Base-by-base conservation (phyloP, 2,113 vertebrate genomes). In the Spea bombifrons region DNA sequence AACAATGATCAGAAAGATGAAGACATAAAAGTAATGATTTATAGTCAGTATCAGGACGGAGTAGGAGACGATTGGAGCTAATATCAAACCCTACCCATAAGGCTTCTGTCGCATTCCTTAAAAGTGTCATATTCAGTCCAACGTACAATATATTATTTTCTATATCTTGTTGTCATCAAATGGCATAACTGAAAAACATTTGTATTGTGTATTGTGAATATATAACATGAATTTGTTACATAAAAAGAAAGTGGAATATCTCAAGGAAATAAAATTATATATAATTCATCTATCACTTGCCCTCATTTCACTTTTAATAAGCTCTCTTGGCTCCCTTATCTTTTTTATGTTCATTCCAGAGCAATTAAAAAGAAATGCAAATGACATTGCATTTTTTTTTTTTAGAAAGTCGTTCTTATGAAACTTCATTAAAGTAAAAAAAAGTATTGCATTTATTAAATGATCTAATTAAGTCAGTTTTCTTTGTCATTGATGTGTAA, bases 301-400 rank as follows among this genome's bases (percentile, higher is more conserved):
- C 88, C 88, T 92, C 85, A 84, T 90, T 91, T 89, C 81, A 88
- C 84, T 86, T 89, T 88, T 93, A 93, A 93, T 91, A 91, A 91
- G 83, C 84, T 92, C 86, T 92, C 88, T 85, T 86, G 86, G 84
- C 85, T 90, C 85, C 84, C 83, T 88, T 88, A 90, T 88, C 86
- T 86, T 90, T 90, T 30, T 87, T 86, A 88, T 89, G 85, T 88
- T 92, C 84, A 86, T 83, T 89, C 75, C 80, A 88, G 82, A 88
- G 86, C 86, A 92, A 90, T 92, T 91, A 91, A 89, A 87, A 45
- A 87, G 82, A 88, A 88, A 91, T 89, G 87, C 82, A 92, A 91
- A 92, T 90, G 81, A 45, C 83, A 89, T 85, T 84, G 66, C 59
- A 84, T 83, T 76, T 88, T 87, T 83, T 76, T 88, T 87, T 87